A percentile compares a stretch with the other conserved stretches of the same genome.
phyloP scores from a whole-genome alignment of 35 echinoderm and acorn worm genomes.

The Antedon bifida region DNA sequence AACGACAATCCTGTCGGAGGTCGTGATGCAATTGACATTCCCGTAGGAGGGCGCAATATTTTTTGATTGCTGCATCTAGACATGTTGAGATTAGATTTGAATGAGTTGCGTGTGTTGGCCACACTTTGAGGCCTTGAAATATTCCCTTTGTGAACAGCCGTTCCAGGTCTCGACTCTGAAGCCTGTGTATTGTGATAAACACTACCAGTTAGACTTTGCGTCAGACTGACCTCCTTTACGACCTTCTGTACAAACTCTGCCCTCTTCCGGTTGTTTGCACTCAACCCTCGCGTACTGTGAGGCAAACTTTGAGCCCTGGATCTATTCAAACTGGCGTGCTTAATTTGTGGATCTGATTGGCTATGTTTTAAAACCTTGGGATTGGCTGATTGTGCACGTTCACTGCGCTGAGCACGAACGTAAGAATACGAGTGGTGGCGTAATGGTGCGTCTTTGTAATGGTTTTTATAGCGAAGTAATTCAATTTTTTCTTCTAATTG shows the following conservation, averaged over 20 bases:
- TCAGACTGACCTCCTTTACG: conserved; percentile 42
- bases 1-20: too few relatives aligned
- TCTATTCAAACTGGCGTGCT: not conserved
- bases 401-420: conserved; percentile 64
- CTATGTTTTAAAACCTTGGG: conserved; percentile 64
- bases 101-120: not conserved
- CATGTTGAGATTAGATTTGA: not conserved
- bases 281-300: conserved; percentile 60
- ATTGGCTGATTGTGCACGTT: conserved; percentile 63
- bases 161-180: not conserved
- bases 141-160: conserved; percentile 16
- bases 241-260: conserved; percentile 45
- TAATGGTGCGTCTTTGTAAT: conserved; percentile 65
- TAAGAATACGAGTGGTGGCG: conserved; percentile 70
- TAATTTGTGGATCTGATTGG: not conserved
- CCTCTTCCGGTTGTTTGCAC: conserved; percentile 27
- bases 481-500: conserved; percentile 74
- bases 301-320: conserved; percentile 8
- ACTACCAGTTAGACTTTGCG: conserved; percentile 61
- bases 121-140: not conserved
- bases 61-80: not conserved
- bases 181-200: conserved; percentile 34
- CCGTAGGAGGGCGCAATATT: not conserved
- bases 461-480: conserved; percentile 64
- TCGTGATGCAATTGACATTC: not conserved